Conservation (phyloP, 2,113 vertebrate species). For the Peromyscus californicus region DNA sequence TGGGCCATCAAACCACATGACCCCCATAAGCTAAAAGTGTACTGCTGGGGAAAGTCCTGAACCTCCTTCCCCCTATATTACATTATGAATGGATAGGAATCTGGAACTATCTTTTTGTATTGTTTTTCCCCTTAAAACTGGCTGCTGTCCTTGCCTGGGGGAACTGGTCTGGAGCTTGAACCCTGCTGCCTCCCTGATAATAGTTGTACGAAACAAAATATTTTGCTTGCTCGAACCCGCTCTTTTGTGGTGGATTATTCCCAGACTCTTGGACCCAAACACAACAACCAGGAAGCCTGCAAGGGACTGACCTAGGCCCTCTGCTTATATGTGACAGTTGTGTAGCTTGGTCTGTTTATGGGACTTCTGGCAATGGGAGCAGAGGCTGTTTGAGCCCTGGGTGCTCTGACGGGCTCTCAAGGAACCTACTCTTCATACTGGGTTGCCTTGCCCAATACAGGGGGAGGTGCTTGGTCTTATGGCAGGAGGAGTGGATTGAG, state of each 20-base stretch:
- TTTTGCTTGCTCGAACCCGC: too few relatives aligned
- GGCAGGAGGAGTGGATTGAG: not conserved
- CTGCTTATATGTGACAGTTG: not conserved
- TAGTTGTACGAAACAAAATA: too few relatives aligned
- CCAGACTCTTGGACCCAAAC: too few relatives aligned
- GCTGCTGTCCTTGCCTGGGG: not conserved
- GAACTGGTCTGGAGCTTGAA: too few relatives aligned
- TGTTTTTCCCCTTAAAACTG: not conserved
- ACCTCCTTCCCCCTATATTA: not conserved
- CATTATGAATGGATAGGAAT: not conserved
- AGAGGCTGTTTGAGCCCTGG: not conserved
- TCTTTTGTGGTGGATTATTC: too few relatives aligned
- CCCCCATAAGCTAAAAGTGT: not conserved
- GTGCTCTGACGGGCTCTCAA: not conserved
- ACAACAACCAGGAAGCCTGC: too few relatives aligned
- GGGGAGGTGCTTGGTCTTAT: not conserved
- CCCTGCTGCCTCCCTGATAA: too few relatives aligned
- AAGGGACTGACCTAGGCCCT: not conserved
- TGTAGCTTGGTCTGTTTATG: not conserved
- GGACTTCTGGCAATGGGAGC: not conserved
- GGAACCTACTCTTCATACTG: not conserved
- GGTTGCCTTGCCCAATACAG: not conserved
- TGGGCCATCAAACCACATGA: not conserved
- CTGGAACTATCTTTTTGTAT: not conserved
- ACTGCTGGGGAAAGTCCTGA: not conserved